Base-by-base conservation (phyloP, 2,797 vertebrate species). In the Pitangus sulphuratus region DNA sequence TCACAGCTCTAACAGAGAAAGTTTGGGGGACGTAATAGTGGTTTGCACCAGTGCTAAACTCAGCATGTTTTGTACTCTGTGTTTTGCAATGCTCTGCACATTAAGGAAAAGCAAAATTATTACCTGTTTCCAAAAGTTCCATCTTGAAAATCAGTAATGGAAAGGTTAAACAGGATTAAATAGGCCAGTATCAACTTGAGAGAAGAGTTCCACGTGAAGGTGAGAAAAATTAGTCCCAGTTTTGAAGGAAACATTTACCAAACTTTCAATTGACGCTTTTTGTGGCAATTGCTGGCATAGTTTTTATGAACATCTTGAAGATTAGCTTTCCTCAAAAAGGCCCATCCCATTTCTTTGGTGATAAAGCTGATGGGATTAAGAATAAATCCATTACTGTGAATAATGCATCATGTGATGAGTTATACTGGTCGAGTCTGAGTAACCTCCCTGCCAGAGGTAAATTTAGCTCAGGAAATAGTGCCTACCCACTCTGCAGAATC, bases 371-470 rank as follows among this genome's bases (percentile, higher is more conserved):
- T 66, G 64, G 69, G 85, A 94, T 91, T 87, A 66, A 77, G 79
- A 90, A 93, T 74, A 84, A 90, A 95, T 75, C 75, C 76, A 64
- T 66, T 61, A 53, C 89, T 93, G 69, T 88, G 85, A 93, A 95
- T 92, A 93, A 90, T 82, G 40, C 51, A 90, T 90, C 74, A 31
- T 48, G 50, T 60, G 84, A 95, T 84, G 72, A 88, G 57, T 66
- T 97, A 30, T 26, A 54, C 18, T 25, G 51, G 79, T 71, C 53
- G 35, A 84, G 72, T 68, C 30, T 47, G 62, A 84, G 81, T 50
- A 88, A 47, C 83, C 71, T 90, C 30, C 76, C 84, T 64, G 56
- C 69, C 83, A 88, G 65, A 64, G 76, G 74, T 93, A 91, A 95
- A 90, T 92, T 91, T 88, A 95, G 91, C 79, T 4, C 78, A 65